These are phyloP conservation scores for Falco cherrug DNA, from an alignment of 2,797 vertebrate genomes.

Conservation along the genomic window DNA sequence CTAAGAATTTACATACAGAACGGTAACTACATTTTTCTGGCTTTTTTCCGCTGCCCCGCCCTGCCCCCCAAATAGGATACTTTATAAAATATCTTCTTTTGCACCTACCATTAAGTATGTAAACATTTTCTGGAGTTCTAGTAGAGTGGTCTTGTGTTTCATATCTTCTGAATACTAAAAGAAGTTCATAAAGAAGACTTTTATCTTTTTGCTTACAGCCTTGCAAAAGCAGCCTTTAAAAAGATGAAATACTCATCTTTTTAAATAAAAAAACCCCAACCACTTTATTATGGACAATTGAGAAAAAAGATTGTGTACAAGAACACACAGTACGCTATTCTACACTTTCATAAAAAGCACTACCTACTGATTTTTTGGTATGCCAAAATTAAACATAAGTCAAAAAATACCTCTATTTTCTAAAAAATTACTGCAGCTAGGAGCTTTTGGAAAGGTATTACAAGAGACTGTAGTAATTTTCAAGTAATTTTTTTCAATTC, in stretches of 20 bases:
- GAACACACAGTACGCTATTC: background rate
- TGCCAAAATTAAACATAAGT: background rate
- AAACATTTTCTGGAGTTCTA: constrained; percentile 99
- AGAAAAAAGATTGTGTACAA: background rate
- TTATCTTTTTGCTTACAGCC: background rate
- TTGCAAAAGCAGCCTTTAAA: background rate
- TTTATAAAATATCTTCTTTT: background rate
- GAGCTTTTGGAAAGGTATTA: background rate
- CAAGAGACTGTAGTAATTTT: background rate
- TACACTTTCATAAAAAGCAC: background rate
- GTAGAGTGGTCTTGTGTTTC: constrained; percentile 97
- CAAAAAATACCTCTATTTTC: background rate
- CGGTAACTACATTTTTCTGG: background rate
- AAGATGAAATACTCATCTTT: background rate
- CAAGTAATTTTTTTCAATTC: background rate
- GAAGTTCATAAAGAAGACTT: background rate
- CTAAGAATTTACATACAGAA: background rate
- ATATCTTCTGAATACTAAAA: constrained; percentile 95
- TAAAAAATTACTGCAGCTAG: background rate
- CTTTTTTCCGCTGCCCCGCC: too few species aligned
- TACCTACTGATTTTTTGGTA: background rate
- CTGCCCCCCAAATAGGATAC: background rate
- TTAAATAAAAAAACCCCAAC: background rate
- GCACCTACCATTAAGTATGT: constrained; percentile 95
- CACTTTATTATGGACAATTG: background rate